Conservation (phyloP, 2,113 vertebrate species). For the Brienomyrus longianalis region DNA sequence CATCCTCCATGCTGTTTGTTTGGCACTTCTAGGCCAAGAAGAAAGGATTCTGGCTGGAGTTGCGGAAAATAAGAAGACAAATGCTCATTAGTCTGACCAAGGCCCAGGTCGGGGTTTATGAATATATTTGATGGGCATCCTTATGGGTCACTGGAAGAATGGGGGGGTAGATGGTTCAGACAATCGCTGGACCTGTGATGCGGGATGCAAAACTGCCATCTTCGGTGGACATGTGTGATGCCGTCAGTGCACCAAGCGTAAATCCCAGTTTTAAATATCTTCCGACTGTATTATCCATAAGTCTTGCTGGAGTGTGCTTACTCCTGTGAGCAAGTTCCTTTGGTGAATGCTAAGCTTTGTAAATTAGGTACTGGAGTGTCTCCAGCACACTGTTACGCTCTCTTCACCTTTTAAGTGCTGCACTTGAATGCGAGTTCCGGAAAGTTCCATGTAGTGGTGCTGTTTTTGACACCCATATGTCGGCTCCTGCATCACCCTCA, state of each 20-base stretch:
- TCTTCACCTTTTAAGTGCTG: not conserved
- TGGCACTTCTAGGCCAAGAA: not conserved
- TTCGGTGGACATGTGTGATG: not conserved
- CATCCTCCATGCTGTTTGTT: not conserved
- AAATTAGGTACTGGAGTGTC: not conserved
- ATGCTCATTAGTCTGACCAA: not conserved
- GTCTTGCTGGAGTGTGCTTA: constrained; percentile 11
- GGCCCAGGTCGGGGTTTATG: not conserved
- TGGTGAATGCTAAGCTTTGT: constrained; percentile 23
- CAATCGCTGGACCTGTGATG: not conserved
- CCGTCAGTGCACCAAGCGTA: not conserved
- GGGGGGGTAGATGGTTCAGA: not conserved
- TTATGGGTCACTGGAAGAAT: not conserved
- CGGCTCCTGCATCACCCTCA: constrained; percentile 36
- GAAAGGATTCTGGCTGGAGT: too few species aligned
- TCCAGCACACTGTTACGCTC: not conserved
- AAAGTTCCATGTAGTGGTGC: not conserved
- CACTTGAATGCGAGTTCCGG: not conserved
- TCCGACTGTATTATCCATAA: not conserved
- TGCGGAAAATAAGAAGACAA: not conserved
- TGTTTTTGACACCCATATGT: not conserved
- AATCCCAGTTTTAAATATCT: not conserved
- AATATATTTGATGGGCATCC: not conserved
- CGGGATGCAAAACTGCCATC: not conserved
- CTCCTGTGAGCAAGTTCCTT: constrained; percentile 32